Percentiles rank a stretch among this genome's conserved stretches.
Evolutionary conservation across 2,113 vertebrate species (phyloP).

Genomic region (Melozone crissalis): DNA sequence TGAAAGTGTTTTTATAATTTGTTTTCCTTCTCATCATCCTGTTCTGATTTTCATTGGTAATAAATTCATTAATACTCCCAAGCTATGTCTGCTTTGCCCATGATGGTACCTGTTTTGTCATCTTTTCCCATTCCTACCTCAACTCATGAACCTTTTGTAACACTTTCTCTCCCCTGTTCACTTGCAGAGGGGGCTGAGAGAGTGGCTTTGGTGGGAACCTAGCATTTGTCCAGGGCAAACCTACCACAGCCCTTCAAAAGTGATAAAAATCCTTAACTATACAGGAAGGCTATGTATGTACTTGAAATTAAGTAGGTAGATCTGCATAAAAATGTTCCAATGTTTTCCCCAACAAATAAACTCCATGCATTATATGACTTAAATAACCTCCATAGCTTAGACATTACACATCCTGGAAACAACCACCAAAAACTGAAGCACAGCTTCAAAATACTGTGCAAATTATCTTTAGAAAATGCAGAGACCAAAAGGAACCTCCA

Average conservation of each 20-base stretch:
- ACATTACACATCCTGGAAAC: not conserved
- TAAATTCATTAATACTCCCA: not conserved
- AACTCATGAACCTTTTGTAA: not conserved
- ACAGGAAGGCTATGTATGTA: rapidly evolving
- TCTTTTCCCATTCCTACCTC: not conserved
- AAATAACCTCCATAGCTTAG: not conserved
- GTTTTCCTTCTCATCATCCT: not conserved
- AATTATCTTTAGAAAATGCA: not conserved
- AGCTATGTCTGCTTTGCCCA: not conserved
- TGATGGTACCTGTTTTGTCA: not conserved
- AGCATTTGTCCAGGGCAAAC: not conserved
- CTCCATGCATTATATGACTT: not conserved
- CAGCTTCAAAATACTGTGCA: not conserved
- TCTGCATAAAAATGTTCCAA: not conserved
- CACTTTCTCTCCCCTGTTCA: not conserved
- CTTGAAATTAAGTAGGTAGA: not conserved
- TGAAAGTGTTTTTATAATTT: not conserved
- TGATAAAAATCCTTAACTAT: not conserved
- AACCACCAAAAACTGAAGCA: not conserved
- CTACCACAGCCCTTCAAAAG: not conserved
- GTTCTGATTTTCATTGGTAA: not conserved
- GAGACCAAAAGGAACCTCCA: not conserved
- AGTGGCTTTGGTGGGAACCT: not conserved
- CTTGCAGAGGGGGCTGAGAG: not conserved
- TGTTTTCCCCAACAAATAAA: not conserved